phyloP scores from a whole-genome alignment of 1,140 invertebrate genomes.

The Eulimnadia texana region DNA sequence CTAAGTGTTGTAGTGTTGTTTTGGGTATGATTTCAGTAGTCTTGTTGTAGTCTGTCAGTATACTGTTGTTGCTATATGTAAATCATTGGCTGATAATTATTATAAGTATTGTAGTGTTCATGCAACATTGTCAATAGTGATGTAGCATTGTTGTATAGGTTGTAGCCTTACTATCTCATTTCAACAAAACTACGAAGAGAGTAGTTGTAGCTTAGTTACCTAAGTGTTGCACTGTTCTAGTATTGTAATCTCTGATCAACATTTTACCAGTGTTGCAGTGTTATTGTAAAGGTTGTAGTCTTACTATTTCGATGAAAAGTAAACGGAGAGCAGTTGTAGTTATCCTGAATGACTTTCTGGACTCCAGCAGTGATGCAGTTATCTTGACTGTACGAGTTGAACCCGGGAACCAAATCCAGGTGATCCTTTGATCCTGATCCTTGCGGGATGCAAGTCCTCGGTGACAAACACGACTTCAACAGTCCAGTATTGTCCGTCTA shows the following conservation, averaged over 20 bases:
- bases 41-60: no score
- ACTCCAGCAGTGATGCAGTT: slow-evolving; percentile 12
- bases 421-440: background rate
- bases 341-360: slow-evolving; percentile 1
- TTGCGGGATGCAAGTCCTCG: slow-evolving; percentile 1
- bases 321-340: slow-evolving; percentile 7
- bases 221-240: background rate
- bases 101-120: no score
- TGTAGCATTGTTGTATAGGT: no score
- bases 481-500: slow-evolving; percentile 14
- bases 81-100: no score
- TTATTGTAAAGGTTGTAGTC: background rate
- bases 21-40: no score
- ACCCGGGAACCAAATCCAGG: background rate
- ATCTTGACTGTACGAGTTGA: slow-evolving; percentile 6
- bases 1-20: no score
- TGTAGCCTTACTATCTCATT: no score
- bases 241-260: background rate
- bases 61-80: no score
- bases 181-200: background rate
- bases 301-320: background rate
- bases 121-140: no score
- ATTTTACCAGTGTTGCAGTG: background rate
- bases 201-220: background rate
- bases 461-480: background rate